Percentiles rank a stretch among this genome's conserved stretches.
Conservation (phyloP, 2,113 vertebrate species). For the Chroicocephalus ridibundus region DNA sequence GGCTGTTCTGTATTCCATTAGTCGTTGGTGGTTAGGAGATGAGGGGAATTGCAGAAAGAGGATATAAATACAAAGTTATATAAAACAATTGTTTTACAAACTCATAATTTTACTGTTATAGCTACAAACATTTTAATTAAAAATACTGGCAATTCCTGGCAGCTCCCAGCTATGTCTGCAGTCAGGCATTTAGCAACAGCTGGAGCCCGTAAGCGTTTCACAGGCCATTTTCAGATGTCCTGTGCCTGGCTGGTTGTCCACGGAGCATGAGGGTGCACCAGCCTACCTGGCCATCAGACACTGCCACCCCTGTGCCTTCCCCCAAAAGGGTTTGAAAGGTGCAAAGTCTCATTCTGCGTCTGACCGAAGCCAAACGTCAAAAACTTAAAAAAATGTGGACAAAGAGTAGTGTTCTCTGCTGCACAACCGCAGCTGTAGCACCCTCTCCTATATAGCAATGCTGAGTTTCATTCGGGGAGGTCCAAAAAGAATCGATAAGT, state of each 20-base stretch:
- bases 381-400: neutral
- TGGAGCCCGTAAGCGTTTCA: neutral
- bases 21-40: neutral
- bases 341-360: neutral
- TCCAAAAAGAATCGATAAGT: neutral
- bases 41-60: neutral
- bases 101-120: neutral
- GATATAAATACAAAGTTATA: neutral
- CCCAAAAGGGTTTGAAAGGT: neutral
- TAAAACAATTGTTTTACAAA: conserved; percentile 21
- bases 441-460: neutral
- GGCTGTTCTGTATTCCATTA: neutral
- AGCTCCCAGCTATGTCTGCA: neutral
- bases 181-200: neutral
- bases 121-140: neutral
- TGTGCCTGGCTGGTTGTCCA: neutral
- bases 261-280: neutral
- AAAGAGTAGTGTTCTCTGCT: neutral
- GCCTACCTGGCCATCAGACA: neutral
- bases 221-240: neutral
- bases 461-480: neutral
- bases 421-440: neutral
- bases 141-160: neutral
- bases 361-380: neutral
- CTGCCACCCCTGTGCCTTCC: neutral